Base-by-base conservation (phyloP, 1,140 invertebrate species). In the Papilio polytes region DNA sequence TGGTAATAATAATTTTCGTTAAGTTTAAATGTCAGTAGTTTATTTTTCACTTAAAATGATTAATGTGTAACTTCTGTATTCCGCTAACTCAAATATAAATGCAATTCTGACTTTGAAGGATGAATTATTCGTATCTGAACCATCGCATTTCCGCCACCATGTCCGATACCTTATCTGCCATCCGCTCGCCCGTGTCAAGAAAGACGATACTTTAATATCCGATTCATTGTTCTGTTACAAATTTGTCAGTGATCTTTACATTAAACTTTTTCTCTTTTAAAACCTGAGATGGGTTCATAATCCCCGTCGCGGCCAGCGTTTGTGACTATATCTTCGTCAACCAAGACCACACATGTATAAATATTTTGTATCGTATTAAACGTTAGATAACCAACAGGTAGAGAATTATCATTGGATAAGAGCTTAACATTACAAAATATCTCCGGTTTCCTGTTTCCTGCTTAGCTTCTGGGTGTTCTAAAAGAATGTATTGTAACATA, bases 211-310 rank as follows among this genome's bases (percentile, higher is more conserved):
- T 94, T 92, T 93, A 93, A 94, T 94, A 94, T 94, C 93, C 91
- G 88, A 94, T 91, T 94, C 93, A 94, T 94, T 94, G 92, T 94
- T 94, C 92, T 94, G 93, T 94, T 94, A 94, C 92, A 94, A 94
- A 94, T 94, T 94, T 94, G 93, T 94, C 92, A 94, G 93, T 91
- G 93, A 94, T 94, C 93, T 94, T 93, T 90, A 94, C 91, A 94
- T 92, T 92, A 92, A 93, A 92, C 92, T 94, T 94, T 94, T 94
- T 93, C 88, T 87, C 89, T 93, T 92, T 92, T 89, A 92, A 93
- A 93, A 94, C 85, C 89, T 90, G 91, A 94, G 90, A 89, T 84
- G 89, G 90, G 88, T 87, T 90, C 90, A 94, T 94, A 94, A 93
- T 94, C 92, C 88, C 85, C 81, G 82, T 78, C 87, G 84, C 85